phyloP scores from a whole-genome alignment of 2,113 vertebrate species.

The Coturnix japonica region DNA sequence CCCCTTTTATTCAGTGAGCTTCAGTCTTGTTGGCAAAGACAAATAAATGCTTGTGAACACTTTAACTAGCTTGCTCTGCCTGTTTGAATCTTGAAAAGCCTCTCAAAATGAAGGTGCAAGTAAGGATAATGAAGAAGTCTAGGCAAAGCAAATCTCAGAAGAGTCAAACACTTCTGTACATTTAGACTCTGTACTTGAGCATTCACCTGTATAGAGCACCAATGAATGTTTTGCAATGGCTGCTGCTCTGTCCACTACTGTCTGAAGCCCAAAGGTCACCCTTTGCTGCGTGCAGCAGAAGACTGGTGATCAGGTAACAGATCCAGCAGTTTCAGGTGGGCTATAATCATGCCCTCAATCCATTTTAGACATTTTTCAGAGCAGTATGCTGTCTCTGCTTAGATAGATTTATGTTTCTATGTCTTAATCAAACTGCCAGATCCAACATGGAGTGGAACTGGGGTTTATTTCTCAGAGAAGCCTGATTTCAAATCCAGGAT shows the following conservation, averaged over 20 bases:
- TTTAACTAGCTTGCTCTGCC: background rate
- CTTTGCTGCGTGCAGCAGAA: background rate
- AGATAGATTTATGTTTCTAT: background rate
- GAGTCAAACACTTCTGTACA: background rate
- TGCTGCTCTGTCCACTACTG: accelerated
- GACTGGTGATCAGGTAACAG: accelerated
- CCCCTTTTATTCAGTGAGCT: background rate
- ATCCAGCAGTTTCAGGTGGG: background rate
- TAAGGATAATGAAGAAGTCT: background rate
- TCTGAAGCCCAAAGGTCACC: no score
- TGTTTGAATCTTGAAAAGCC: background rate
- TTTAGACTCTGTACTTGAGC: accelerated
- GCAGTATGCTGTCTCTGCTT: no score
- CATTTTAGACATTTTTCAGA: background rate
- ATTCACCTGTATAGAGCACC: accelerated
- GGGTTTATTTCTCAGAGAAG: background rate
- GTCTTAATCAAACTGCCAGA: background rate
- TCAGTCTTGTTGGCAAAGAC: background rate
- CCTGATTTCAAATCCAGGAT: background rate
- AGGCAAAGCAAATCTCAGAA: background rate
- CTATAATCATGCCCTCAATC: accelerated
- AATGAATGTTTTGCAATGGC: background rate
- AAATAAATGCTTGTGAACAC: background rate
- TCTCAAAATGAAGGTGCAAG: background rate
- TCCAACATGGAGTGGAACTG: accelerated